These are phyloP conservation scores for Apodemus sylvaticus DNA, from an alignment of 2,113 vertebrate genomes.

Conservation along the genomic window DNA sequence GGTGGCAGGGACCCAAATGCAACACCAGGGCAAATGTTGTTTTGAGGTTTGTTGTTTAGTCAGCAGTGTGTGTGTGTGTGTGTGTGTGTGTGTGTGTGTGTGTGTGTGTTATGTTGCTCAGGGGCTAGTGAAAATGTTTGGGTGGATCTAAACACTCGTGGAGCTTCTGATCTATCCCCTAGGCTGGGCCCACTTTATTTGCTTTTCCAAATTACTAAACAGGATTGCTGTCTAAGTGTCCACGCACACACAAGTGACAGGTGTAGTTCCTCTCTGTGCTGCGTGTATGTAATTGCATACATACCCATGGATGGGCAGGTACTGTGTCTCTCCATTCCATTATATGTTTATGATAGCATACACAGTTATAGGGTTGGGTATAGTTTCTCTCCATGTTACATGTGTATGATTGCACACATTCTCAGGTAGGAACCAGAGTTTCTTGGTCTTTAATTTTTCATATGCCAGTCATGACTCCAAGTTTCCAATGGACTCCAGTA, in stretches of 20 bases:
- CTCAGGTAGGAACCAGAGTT: background rate
- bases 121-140: conserved; percentile 51
- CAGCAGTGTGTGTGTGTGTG: background rate
- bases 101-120: background rate
- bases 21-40: background rate
- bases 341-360: background rate
- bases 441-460: background rate
- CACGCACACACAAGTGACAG: background rate
- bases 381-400: background rate
- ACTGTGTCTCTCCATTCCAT: background rate
- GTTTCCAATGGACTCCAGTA: background rate
- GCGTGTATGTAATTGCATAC: background rate
- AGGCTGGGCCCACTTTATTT: rapidly evolving
- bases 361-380: background rate
- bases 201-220: background rate
- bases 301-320: background rate
- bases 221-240: background rate
- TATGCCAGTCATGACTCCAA: background rate
- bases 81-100: background rate
- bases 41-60: conserved; percentile 65
- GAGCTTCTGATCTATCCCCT: background rate
- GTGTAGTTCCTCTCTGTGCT: background rate
- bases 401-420: background rate
- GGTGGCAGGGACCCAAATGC: conserved; percentile 48
- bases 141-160: background rate